Evolutionary conservation across 2,888 invertebrate species (phyloP).

Genomic region (Macrophya annulata): DNA sequence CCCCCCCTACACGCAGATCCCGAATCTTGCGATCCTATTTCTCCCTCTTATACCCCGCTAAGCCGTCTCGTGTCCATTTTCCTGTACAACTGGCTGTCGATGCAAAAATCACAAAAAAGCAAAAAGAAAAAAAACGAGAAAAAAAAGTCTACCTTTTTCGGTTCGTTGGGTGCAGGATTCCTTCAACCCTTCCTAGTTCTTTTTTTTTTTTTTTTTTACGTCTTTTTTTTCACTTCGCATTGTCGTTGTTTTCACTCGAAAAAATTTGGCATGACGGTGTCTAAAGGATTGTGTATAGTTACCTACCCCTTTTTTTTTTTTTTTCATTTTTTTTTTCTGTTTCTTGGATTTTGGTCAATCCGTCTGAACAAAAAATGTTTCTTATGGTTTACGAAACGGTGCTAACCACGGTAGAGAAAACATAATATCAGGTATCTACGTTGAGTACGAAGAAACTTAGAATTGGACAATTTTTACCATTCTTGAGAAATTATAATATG

Average conservation of each 20-base stretch:
- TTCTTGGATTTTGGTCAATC: background rate
- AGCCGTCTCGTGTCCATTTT: slow-evolving; percentile 57
- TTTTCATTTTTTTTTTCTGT: background rate
- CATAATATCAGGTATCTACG: background rate
- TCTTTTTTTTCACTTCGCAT: background rate
- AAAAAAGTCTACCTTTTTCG: slow-evolving; percentile 28
- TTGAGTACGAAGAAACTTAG: background rate
- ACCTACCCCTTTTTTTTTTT: background rate
- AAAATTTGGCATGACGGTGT: background rate
- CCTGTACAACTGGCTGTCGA: slow-evolving; percentile 6
- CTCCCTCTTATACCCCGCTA: slow-evolving; percentile 52
- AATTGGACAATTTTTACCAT: background rate
- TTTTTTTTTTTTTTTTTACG: background rate
- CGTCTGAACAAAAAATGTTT: background rate
- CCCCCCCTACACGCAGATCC: slow-evolving; percentile 57
- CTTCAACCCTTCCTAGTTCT: background rate
- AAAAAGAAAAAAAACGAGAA: background rate
- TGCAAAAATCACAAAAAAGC: slow-evolving; percentile 31
- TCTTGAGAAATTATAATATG: background rate
- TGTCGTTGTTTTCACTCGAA: slow-evolving; percentile 13
- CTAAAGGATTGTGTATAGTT: background rate
- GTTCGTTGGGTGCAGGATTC: slow-evolving; percentile 5
- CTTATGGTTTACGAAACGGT: background rate
- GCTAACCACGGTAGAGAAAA: background rate
- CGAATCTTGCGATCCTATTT: slow-evolving; percentile 54